phyloP scores from a whole-genome alignment of 2,888 invertebrate genomes.

The Ectemnius continuus region DNA sequence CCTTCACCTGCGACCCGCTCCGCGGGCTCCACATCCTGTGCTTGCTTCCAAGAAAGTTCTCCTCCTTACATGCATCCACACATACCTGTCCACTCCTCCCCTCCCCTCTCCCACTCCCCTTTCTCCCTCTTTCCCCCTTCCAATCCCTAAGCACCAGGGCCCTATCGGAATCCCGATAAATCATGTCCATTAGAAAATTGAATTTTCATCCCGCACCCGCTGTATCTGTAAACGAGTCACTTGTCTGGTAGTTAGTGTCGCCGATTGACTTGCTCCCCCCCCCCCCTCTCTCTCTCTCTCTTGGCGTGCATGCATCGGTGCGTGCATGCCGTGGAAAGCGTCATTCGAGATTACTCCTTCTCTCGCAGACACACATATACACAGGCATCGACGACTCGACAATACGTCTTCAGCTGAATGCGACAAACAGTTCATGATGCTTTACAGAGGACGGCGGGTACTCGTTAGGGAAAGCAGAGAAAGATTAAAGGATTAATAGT shows the following conservation, averaged over 20 bases:
- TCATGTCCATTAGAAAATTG: conserved; percentile 17
- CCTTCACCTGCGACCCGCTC: conserved; percentile 59
- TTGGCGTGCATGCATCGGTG: too few species aligned
- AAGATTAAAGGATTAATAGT: conserved; percentile 61
- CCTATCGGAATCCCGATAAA: conserved; percentile 10
- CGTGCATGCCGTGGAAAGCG: too few species aligned
- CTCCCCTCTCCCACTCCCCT: conserved; percentile 7
- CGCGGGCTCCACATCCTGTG: conserved; percentile 47
- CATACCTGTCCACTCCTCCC: not conserved
- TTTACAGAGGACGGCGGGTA: conserved; percentile 38
- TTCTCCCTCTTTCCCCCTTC: not conserved
- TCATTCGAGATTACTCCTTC: too few species aligned
- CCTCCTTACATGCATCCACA: conserved; percentile 15
- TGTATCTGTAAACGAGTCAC: conserved; percentile 3
- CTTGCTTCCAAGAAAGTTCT: conserved; percentile 40
- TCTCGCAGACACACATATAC: not conserved
- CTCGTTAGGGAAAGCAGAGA: conserved; percentile 48
- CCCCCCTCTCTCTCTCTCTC: too few species aligned
- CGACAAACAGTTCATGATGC: conserved; percentile 48
- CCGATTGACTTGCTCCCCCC: not conserved
- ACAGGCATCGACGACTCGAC: conserved; percentile 30
- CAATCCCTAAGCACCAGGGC: not conserved
- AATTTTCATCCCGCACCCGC: conserved; percentile 21
- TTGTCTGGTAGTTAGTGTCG: not conserved
- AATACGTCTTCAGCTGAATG: conserved; percentile 31